Evolutionary conservation across 92 coral and sea anemone species (phyloP).

Genomic region (Epizoanthus fatuus): DNA sequence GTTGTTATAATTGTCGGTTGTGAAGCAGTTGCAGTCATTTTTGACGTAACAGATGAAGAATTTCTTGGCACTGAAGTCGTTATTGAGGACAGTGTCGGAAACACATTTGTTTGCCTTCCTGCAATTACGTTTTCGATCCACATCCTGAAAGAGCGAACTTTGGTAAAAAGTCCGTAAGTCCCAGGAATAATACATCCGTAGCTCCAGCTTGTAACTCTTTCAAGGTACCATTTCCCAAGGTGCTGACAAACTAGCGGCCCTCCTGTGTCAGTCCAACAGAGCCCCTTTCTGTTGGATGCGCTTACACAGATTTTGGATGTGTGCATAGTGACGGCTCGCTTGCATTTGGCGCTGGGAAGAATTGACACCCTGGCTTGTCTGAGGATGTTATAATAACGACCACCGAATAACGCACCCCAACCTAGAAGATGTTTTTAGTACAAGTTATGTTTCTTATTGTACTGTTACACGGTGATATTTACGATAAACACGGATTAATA

Average conservation of each 20-base stretch:
- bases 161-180: background rate
- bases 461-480: no score
- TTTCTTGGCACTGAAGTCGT: no score
- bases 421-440: no score
- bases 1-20: no score
- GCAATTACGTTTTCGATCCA: background rate
- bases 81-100: no score
- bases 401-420: no score
- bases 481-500: no score
- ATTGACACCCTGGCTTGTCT: no score
- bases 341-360: no score
- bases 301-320: background rate
- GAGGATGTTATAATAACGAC: no score
- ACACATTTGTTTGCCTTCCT: background rate
- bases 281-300: background rate
- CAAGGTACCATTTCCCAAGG: constrained; percentile 1
- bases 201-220: background rate
- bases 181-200: background rate
- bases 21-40: background rate
- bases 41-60: background rate
- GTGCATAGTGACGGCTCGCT: background rate
- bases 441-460: no score
- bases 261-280: background rate
- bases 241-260: background rate
- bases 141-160: background rate